phyloP scores from a whole-genome alignment of 2,113 vertebrate genomes.

The Fulica atra region DNA sequence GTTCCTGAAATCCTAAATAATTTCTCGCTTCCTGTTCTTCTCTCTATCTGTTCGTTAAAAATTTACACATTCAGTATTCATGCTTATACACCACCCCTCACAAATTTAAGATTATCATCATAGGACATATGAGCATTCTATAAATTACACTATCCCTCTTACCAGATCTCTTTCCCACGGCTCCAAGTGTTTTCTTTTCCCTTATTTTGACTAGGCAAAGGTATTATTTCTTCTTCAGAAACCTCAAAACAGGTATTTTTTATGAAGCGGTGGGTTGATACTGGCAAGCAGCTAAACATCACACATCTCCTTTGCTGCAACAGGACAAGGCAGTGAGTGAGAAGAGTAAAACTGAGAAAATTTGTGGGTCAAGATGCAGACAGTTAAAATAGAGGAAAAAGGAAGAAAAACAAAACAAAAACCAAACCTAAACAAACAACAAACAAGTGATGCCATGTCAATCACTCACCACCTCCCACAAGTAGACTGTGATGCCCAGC shows the following conservation, averaged over 20 bases:
- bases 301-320: not conserved
- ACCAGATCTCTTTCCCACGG: not conserved
- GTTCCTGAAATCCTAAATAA: not conserved
- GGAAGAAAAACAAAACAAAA: not conserved
- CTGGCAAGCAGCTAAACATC: not conserved
- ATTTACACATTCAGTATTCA: not conserved
- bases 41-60: not conserved
- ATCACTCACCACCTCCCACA: not conserved
- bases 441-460: not conserved
- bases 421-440: no score
- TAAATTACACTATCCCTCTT: not conserved
- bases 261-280: fast-evolving
- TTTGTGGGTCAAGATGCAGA: not conserved
- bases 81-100: not conserved
- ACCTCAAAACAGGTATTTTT: not conserved
- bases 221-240: not conserved
- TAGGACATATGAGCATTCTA: not conserved
- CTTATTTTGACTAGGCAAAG: not conserved
- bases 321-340: fast-evolving
- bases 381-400: not conserved
- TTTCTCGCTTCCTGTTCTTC: not conserved
- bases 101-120: not conserved
- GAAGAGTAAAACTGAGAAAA: not conserved
- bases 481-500: not conserved
- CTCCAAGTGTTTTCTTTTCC: not conserved